A percentile compares a stretch with the other conserved stretches of the same genome.
Evolutionary conservation across 2,797 vertebrate genomes (phyloP).

Genomic region (Enteromius trimaculatus): DNA sequence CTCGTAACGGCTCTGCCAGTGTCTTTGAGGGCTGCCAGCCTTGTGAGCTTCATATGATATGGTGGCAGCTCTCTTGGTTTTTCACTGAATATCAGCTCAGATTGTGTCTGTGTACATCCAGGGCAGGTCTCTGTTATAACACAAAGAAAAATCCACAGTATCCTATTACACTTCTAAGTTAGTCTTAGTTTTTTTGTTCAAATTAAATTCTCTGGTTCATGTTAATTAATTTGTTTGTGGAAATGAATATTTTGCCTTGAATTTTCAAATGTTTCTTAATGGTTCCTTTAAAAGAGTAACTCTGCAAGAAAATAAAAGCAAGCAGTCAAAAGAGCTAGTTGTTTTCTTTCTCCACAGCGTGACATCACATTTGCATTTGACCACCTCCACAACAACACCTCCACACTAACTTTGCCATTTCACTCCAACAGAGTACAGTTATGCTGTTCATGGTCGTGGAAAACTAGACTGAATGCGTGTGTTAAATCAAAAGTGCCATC

Average conservation of each 20-base stretch:
- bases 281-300: not conserved
- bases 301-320: not conserved
- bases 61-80: not conserved
- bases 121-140: not conserved
- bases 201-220: not conserved
- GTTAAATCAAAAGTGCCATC: not conserved
- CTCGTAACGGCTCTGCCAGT: not conserved
- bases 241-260: not conserved
- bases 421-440: not conserved
- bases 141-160: not conserved
- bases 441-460: not conserved
- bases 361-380: not conserved
- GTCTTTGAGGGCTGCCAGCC: not conserved
- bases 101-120: not conserved
- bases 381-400: not conserved
- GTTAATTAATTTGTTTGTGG: not conserved
- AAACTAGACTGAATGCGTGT: not conserved
- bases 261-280: not conserved
- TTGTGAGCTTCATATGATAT: not conserved
- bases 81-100: not conserved
- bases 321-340: not conserved
- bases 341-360: not conserved
- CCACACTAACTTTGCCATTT: not conserved
- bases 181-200: not conserved
- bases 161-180: too few species aligned